These are phyloP conservation scores for Tanypteryx hageni DNA, from an alignment of 2,888 invertebrate species.

Conservation along the genomic window DNA sequence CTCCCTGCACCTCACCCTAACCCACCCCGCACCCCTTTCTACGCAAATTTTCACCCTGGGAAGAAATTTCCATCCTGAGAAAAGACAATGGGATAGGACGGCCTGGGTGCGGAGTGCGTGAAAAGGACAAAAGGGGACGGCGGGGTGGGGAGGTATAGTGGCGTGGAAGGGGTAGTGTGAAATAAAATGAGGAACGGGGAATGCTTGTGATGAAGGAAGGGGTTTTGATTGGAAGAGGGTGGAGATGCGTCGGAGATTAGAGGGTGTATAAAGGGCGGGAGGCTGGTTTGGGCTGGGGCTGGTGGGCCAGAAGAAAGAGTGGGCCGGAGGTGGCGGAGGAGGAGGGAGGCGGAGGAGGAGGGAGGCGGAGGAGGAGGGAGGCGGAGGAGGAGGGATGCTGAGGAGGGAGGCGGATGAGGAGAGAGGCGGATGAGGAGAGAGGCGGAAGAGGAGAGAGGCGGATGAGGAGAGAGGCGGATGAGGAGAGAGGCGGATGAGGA, in stretches of 20 bases:
- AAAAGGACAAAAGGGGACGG: neutral
- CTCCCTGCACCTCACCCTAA: neutral
- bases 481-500: neutral
- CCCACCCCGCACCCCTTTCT: neutral
- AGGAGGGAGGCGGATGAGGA: too few species aligned
- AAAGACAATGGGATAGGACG: too few species aligned
- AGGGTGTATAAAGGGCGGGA: neutral
- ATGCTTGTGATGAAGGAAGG: too few species aligned
- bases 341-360: neutral
- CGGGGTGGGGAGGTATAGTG: neutral
- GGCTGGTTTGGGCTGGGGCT: constrained; percentile 11
- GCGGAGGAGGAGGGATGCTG: neutral
- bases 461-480: neutral
- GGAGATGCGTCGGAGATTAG: neutral
- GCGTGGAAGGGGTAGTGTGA: neutral
- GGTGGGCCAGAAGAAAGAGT: neutral
- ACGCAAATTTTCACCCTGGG: neutral
- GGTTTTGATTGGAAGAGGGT: constrained; percentile 4
- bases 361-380: neutral
- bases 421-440: neutral
- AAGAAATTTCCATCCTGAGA: too few species aligned
- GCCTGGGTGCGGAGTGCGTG: neutral
- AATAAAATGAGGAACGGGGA: too few species aligned
- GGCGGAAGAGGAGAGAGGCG: neutral
- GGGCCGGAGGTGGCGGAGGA: neutral